Base-by-base conservation (phyloP, 2,113 vertebrate species). In the Lophochroa leadbeateri region DNA sequence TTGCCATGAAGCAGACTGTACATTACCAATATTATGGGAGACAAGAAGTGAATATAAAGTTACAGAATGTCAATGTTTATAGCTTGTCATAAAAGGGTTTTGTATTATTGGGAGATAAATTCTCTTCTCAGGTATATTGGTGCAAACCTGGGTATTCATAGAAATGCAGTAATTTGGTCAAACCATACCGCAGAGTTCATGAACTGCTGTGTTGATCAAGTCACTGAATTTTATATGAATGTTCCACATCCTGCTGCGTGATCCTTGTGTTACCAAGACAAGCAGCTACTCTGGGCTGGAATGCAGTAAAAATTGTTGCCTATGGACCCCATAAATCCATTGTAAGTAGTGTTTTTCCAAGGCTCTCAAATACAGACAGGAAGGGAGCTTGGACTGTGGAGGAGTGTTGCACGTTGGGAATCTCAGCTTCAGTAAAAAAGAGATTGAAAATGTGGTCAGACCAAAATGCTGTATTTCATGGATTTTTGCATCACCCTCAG, bases 161-260 rank as follows among this genome's bases (percentile, higher is more conserved):
- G 65, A 41, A 71, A 47, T 75, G 5, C 46, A n/a, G 71, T 20
- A 1, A 63, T 55, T 39, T 53, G 37, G 8, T 68, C 64, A 90
- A 74, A 24, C 31, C 8, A 0, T 19, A 21, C 39, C 53, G 1
- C 6, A 60, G 72, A 11, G 31, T 67, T 90, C 24, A 17, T 14
- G 72, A 70, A 13, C 68, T 72, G 71, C 55, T 27, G 27, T 33
- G 17, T 3, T 83, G 58, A 41, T 69, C 35, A 10, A 35, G 47
- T 57, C 70, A 33, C 35, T n/a, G 67, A 37, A 33, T 49, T 69
- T 44, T 46, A 14, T 46, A 58, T 20, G n/a, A 12, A n/a, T 49
- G 12, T 44, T 77, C 57, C n/a, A 44, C 12, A 33, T 57, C 24
- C 63, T 27, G 7, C 75, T 25, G 44, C 0, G 0, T 37, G 63